These are phyloP conservation scores for Pogonomyrmex barbatus DNA, from an alignment of 1,140 invertebrate species.

Conservation along the genomic window DNA sequence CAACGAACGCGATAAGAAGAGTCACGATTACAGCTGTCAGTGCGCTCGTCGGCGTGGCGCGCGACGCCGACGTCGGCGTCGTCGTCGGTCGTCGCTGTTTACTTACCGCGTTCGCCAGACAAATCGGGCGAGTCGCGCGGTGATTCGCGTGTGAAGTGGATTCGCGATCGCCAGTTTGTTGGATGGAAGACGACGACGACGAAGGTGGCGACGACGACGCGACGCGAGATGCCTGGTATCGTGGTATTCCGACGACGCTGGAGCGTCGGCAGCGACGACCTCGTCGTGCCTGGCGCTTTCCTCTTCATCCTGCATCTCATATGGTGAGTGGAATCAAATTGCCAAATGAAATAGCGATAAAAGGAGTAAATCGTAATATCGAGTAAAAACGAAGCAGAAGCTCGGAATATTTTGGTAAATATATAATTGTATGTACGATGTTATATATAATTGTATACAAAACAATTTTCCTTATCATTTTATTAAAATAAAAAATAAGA, in stretches of 20 bases:
- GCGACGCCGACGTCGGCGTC: constrained; percentile 58
- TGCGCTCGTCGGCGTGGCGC: constrained; percentile 23
- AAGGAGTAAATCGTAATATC: not conserved
- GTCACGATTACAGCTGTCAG: constrained; percentile 41
- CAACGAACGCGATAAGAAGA: constrained; percentile 17
- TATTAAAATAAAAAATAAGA: not conserved
- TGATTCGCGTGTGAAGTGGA: constrained; percentile 45
- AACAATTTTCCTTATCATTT: not conserved
- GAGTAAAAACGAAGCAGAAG: not conserved
- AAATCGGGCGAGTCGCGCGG: constrained; percentile 14
- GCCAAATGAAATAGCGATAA: not conserved
- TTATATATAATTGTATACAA: too few species aligned
- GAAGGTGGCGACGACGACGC: constrained; percentile 48
- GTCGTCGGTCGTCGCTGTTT: constrained; percentile 19
- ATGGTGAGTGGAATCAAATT: constrained; percentile 88
- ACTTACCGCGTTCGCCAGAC: constrained; percentile 5
- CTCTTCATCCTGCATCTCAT: constrained; percentile 91
- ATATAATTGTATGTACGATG: too few species aligned
- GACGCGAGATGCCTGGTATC: constrained; percentile 92
- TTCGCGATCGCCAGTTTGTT: constrained; percentile 30
- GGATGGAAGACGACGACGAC: constrained; percentile 59
- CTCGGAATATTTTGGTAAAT: not conserved
- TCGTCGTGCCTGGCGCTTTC: constrained; percentile 93
- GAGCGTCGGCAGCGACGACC: constrained; percentile 95
- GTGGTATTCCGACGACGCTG: constrained; percentile 94